These are phyloP conservation scores for Oxycera nigricornis DNA, from an alignment of 2,888 invertebrate genomes.

Conservation along the genomic window DNA sequence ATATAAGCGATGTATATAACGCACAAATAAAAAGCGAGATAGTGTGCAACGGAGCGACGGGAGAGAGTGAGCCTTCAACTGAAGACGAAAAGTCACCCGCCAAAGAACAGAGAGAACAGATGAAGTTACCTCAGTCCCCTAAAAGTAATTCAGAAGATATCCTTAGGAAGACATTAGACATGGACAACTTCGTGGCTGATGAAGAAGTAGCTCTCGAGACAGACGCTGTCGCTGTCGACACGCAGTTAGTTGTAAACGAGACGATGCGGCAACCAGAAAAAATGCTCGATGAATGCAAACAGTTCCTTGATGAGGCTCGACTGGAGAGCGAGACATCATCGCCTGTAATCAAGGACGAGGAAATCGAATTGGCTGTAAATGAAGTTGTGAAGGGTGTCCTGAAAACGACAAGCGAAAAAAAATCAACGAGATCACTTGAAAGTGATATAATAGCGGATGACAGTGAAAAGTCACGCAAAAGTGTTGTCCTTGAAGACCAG, in stretches of 20 bases:
- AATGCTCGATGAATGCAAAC: conserved; percentile 62
- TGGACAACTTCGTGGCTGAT: conserved; percentile 49
- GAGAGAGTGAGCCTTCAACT: conserved; percentile 42
- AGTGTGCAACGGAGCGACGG: conserved; percentile 53
- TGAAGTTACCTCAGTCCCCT: not conserved
- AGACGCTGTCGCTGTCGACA: conserved; percentile 56
- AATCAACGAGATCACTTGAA: conserved; percentile 49
- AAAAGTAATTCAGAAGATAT: conserved; percentile 55
- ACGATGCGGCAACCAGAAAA: conserved; percentile 65
- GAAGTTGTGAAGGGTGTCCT: conserved; percentile 64
- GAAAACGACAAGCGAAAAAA: conserved; percentile 59
- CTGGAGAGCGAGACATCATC: conserved; percentile 53
- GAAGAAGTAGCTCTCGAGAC: conserved; percentile 59
- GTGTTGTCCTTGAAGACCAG: not conserved
- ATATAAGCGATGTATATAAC: conserved; percentile 62
- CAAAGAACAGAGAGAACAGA: conserved; percentile 32
- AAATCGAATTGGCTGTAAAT: conserved; percentile 64
- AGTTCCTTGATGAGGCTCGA: conserved; percentile 54
- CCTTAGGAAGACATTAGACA: conserved; percentile 52
- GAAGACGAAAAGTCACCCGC: conserved; percentile 44
- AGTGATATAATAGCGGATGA: not conserved
- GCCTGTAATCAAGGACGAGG: conserved; percentile 65
- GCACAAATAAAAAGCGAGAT: conserved; percentile 60
- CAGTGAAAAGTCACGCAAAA: conserved; percentile 35
- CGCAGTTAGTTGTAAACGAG: conserved; percentile 65